These are phyloP conservation scores for Cardiocondyla obscurior DNA, from an alignment of 1,140 invertebrate species.

Conservation along the genomic window DNA sequence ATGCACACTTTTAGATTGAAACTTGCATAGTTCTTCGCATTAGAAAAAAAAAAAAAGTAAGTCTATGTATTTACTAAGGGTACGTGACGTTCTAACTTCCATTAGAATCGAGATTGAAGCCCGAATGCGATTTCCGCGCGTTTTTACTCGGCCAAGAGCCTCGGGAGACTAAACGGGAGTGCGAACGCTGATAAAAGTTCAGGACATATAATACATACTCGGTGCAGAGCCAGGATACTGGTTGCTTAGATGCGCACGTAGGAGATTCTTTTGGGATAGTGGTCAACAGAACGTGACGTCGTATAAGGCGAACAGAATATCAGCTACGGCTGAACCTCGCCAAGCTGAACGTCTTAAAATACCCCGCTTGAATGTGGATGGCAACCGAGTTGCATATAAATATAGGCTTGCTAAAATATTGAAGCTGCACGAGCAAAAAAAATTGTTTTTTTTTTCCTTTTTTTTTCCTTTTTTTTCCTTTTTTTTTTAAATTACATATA, in stretches of 20 bases:
- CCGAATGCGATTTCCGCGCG: slow-evolving; percentile 10
- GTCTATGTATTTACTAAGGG: not conserved
- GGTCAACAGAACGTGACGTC: slow-evolving; percentile 45
- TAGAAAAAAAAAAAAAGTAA: not conserved
- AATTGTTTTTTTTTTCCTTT: too few species aligned
- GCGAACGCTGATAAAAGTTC: slow-evolving; percentile 33
- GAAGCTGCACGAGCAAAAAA: not conserved
- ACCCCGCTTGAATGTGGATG: not conserved
- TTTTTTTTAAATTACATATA: too few species aligned
- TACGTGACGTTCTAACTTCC: not conserved
- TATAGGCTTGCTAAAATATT: not conserved
- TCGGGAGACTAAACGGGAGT: not conserved
- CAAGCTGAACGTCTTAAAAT: not conserved
- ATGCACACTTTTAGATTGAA: not conserved
- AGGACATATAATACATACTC: slow-evolving; percentile 27
- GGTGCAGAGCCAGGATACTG: not conserved
- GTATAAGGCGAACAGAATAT: slow-evolving; percentile 36
- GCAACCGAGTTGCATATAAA: not conserved
- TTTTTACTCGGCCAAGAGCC: slow-evolving; percentile 31
- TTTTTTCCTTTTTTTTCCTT: too few species aligned
- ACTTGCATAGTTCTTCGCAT: not conserved
- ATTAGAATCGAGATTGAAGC: not conserved
- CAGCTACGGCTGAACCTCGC: not conserved
- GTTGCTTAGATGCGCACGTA: slow-evolving; percentile 27
- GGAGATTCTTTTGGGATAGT: slow-evolving; percentile 18